phyloP scores from a whole-genome alignment of 2,797 vertebrate genomes.

The Sardinella longiceps region DNA sequence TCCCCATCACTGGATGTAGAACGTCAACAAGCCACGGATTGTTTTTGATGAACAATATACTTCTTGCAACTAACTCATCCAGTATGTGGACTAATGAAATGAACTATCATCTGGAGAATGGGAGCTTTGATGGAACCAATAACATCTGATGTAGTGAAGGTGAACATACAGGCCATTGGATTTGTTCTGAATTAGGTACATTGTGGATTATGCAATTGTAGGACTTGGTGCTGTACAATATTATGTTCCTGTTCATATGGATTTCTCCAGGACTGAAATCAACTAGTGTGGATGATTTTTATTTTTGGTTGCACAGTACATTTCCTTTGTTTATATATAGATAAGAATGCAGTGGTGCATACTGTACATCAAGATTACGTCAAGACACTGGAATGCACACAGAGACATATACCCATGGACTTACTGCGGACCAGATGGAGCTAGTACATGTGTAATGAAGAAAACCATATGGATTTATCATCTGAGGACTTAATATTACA shows the following conservation, averaged over 20 bases:
- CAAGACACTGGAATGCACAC: background rate
- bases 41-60: conserved; percentile 4
- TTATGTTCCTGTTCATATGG: background rate
- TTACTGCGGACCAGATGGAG: background rate
- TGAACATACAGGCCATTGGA: background rate
- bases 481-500: background rate
- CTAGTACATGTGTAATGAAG: background rate
- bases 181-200: background rate
- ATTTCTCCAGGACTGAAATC: conserved; percentile 3
- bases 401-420: background rate
- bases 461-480: conserved; percentile 7
- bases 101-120: background rate
- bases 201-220: conserved; percentile 11
- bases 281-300: background rate
- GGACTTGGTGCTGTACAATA: background rate
- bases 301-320: background rate
- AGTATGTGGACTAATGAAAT: conserved; percentile 9
- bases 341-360: background rate
- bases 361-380: background rate
- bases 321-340: background rate
- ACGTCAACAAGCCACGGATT: conserved; percentile 57
- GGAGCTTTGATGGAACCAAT: background rate
- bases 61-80: background rate
- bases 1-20: conserved; percentile 64
- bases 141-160: background rate